Evolutionary conservation across 2,888 invertebrate genomes (phyloP).

Genomic region (Agrotis clavis): DNA sequence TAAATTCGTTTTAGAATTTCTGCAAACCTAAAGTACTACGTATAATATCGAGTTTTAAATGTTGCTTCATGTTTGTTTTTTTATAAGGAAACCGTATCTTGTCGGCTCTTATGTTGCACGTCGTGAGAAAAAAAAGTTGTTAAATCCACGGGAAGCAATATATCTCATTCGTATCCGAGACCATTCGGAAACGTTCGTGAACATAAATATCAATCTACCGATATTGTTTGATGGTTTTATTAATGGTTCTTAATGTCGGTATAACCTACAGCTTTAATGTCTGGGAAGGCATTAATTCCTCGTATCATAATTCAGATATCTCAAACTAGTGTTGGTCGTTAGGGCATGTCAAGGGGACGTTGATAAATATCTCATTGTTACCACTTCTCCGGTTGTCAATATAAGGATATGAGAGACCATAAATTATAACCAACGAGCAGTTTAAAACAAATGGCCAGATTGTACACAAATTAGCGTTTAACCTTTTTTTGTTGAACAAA

Average conservation of each 20-base stretch:
- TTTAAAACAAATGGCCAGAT: constrained; percentile 17
- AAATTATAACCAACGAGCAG: constrained; percentile 50
- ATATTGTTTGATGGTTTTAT: constrained; percentile 51
- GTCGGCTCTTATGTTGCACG: constrained; percentile 13
- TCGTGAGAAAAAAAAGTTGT: constrained; percentile 44
- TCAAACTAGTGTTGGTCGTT: constrained; percentile 50
- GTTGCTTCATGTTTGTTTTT: constrained; percentile 26
- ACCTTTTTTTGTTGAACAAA: constrained; percentile 8
- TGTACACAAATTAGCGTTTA: constrained; percentile 22
- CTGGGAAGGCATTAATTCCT: constrained; percentile 52
- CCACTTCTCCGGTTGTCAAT: constrained; percentile 53
- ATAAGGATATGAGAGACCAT: constrained; percentile 43
- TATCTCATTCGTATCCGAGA: constrained; percentile 29
- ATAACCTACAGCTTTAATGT: constrained; percentile 33
- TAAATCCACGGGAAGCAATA: constrained; percentile 34
- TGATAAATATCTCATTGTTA: constrained; percentile 66
- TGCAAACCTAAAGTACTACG: background rate
- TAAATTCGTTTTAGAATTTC: background rate
- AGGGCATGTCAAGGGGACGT: constrained; percentile 46
- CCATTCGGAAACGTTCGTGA: constrained; percentile 26
- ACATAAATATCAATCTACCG: constrained; percentile 35
- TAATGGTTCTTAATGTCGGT: constrained; percentile 37
- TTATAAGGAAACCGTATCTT: constrained; percentile 28
- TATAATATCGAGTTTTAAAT: background rate
- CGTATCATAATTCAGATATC: constrained; percentile 58